Conservation (phyloP, 2,888 invertebrate species). For the Hirtodrosophila cameraria region DNA sequence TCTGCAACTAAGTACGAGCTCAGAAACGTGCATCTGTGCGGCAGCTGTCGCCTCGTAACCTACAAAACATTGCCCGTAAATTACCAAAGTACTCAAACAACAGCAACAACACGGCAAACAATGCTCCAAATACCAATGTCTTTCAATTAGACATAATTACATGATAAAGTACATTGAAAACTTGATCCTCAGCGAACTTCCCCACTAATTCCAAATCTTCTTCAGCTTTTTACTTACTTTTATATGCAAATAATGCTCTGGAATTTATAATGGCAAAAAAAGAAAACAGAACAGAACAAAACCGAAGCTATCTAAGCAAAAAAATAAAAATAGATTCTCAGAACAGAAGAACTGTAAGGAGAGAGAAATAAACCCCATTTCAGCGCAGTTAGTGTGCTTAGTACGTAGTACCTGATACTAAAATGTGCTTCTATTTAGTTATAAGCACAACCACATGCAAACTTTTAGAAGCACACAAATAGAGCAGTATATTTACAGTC, state of each 20-base stretch:
- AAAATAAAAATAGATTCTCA: constrained; percentile 14
- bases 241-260: constrained; percentile 74
- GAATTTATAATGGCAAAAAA: constrained; percentile 70
- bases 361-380: constrained; percentile 60
- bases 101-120: constrained; percentile 20
- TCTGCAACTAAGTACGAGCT: constrained; percentile 18
- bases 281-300: constrained; percentile 19
- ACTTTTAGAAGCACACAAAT: constrained; percentile 5
- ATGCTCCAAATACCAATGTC: constrained; percentile 56
- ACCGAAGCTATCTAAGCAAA: constrained; percentile 47
- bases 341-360: not conserved
- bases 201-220: constrained; percentile 40
- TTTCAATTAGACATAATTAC: constrained; percentile 66
- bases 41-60: constrained; percentile 69
- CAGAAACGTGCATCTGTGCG: constrained; percentile 7
- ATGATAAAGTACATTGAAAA: constrained; percentile 52
- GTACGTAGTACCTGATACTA: constrained; percentile 59
- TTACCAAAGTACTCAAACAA: constrained; percentile 41
- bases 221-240: constrained; percentile 58
- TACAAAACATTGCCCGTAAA: constrained; percentile 51
- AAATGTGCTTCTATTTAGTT: constrained; percentile 68
- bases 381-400: constrained; percentile 53
- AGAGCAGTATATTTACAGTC: constrained; percentile 25
- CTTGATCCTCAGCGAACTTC: constrained; percentile 21
- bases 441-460: constrained; percentile 51